Evolutionary conservation across 2,797 vertebrate species (phyloP).

Genomic region (Loriculus beryllinus): DNA sequence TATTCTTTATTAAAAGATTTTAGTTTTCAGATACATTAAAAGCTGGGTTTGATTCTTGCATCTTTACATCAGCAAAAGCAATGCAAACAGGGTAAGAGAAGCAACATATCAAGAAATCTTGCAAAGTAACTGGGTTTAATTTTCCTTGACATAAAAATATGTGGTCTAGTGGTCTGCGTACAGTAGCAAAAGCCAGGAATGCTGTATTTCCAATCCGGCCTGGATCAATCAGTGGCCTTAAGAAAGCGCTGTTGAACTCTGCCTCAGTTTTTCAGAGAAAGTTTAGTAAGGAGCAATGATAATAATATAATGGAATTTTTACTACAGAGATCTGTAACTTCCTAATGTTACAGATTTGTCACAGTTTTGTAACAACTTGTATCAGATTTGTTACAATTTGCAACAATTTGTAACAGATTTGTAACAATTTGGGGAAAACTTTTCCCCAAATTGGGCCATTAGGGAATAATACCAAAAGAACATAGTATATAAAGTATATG

Average conservation of each 20-base stretch:
- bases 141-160: neutral
- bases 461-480: neutral
- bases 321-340: neutral
- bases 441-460: neutral
- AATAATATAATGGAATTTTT: neutral
- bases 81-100: neutral
- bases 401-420: too few species aligned
- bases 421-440: too few species aligned
- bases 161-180: neutral
- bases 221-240: neutral
- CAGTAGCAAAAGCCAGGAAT: neutral
- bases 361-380: too few species aligned
- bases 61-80: neutral
- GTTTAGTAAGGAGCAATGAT: neutral
- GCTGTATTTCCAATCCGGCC: neutral
- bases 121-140: neutral
- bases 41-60: neutral
- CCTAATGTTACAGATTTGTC: neutral
- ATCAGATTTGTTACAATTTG: too few species aligned
- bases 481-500: neutral
- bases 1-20: neutral
- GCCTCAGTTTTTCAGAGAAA: neutral
- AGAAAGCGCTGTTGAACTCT: neutral
- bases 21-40: neutral
- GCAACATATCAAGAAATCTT: neutral